These are phyloP conservation scores for Conus canariensis DNA, from an alignment of 2,888 invertebrate genomes.

Conservation along the genomic window DNA sequence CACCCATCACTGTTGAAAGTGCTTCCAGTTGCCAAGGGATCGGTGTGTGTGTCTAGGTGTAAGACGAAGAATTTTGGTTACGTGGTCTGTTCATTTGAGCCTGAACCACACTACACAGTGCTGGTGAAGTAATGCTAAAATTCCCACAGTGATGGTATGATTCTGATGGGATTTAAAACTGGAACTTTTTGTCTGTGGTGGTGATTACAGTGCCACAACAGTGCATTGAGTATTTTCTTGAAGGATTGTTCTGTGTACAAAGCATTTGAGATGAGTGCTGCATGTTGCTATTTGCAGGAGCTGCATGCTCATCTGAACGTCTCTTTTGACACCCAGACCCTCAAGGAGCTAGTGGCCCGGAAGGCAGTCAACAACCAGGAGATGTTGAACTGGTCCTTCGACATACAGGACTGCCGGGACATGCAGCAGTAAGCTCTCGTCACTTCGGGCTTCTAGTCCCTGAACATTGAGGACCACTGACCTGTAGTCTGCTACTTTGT, in stretches of 20 bases:
- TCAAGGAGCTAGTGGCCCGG: conserved; percentile 49
- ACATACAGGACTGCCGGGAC: conserved; percentile 40
- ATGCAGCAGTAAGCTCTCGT: conserved; percentile 44
- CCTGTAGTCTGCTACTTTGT: not conserved
- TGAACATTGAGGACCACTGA: not conserved
- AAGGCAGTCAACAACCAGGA: conserved; percentile 35
- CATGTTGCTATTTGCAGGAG: conserved; percentile 41
- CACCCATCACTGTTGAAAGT: too few species aligned
- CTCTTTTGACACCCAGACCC: conserved; percentile 48
- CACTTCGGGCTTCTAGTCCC: too few species aligned
- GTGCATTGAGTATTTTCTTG: not conserved
- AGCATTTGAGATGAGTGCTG: not conserved
- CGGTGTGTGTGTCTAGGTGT: too few species aligned
- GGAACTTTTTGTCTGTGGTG: too few species aligned
- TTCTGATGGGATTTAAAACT: too few species aligned
- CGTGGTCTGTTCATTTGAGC: too few species aligned
- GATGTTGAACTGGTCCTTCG: conserved; percentile 37
- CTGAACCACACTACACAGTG: too few species aligned
- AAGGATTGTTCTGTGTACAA: not conserved
- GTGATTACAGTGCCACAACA: not conserved
- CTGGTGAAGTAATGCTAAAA: not conserved
- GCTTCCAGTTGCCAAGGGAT: too few species aligned
- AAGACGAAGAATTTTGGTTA: too few species aligned
- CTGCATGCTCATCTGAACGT: conserved; percentile 57
- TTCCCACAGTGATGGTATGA: not conserved